These are phyloP conservation scores for Laspeyria flexula DNA, from an alignment of 2,888 invertebrate species.

Conservation along the genomic window DNA sequence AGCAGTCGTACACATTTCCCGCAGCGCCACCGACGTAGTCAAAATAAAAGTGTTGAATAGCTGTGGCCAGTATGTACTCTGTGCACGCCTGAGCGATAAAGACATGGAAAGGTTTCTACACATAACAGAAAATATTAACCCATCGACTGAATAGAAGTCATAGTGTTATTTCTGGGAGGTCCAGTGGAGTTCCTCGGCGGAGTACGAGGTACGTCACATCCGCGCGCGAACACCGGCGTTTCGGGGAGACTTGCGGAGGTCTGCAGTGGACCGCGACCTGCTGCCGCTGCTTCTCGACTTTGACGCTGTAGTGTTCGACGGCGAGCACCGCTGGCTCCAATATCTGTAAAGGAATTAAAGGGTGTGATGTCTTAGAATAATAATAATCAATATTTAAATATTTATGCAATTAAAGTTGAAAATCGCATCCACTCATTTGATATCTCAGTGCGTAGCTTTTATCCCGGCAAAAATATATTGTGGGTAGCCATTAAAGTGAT, in stretches of 20 bases:
- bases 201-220: constrained; percentile 93
- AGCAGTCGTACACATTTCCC: no score
- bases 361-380: no score
- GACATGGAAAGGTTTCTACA: background rate
- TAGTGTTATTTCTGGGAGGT: constrained; percentile 88
- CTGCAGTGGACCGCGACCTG: constrained; percentile 89
- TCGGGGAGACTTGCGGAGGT: constrained; percentile 95
- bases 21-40: no score
- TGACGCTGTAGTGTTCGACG: constrained; percentile 83
- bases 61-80: no score
- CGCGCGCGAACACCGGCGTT: constrained; percentile 94
- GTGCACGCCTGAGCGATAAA: no score
- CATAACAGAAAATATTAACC: constrained; percentile 52
- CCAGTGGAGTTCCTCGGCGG: constrained; percentile 90
- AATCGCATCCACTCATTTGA: no score
- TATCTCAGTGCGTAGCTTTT: no score
- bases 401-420: no score
- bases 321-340: constrained; percentile 77
- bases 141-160: constrained; percentile 86
- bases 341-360: constrained; percentile 60
- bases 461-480: no score
- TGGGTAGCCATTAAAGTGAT: no score
- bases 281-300: constrained; percentile 65
- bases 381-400: no score
- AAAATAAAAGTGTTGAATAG: no score